phyloP scores from a whole-genome alignment of 1,140 invertebrate species.

The Schmidtea mediterranea region DNA sequence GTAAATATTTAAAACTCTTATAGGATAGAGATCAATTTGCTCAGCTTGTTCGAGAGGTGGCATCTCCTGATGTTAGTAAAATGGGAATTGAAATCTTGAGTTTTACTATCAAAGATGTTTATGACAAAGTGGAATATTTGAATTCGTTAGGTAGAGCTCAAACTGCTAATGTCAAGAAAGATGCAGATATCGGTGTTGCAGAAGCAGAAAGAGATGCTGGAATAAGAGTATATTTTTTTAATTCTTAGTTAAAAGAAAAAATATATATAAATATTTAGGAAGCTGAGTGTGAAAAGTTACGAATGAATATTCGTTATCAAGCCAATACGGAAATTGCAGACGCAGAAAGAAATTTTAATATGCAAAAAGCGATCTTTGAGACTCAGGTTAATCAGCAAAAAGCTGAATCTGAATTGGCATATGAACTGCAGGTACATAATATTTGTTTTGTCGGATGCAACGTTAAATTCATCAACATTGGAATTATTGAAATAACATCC shows the following conservation, averaged over 20 bases:
- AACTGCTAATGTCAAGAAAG: constrained; percentile 5
- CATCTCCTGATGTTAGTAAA: constrained; percentile 6
- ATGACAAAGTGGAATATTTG: constrained; percentile 7
- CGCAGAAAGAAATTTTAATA: constrained; percentile 53
- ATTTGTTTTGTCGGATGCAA: no score
- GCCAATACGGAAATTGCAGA: constrained; percentile 80
- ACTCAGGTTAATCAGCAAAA: constrained; percentile 34
- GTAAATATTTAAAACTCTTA: not conserved
- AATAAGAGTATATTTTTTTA: constrained; percentile 13
- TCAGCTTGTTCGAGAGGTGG: constrained; percentile 6
- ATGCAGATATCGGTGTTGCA: constrained; percentile 7
- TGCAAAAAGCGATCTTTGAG: constrained; percentile 73
- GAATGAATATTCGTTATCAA: constrained; percentile 43
- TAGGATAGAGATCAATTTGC: constrained; percentile 7
- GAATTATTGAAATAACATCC: no score
- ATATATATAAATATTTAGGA: constrained; percentile 22
- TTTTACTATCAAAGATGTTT: constrained; percentile 8
- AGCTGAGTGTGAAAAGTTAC: constrained; percentile 66
- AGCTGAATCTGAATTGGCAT: constrained; percentile 71
- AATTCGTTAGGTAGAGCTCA: constrained; percentile 7
- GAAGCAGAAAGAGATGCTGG: constrained; percentile 7
- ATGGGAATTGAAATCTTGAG: constrained; percentile 8
- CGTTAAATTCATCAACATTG: no score
- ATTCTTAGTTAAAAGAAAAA: not conserved
- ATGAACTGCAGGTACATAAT: constrained; percentile 34